Percentiles rank a stretch among this genome's conserved stretches.
These are phyloP conservation scores for Leptoteleia sp. DNA, from an alignment of 1,140 invertebrate species.

Conservation along the genomic window DNA sequence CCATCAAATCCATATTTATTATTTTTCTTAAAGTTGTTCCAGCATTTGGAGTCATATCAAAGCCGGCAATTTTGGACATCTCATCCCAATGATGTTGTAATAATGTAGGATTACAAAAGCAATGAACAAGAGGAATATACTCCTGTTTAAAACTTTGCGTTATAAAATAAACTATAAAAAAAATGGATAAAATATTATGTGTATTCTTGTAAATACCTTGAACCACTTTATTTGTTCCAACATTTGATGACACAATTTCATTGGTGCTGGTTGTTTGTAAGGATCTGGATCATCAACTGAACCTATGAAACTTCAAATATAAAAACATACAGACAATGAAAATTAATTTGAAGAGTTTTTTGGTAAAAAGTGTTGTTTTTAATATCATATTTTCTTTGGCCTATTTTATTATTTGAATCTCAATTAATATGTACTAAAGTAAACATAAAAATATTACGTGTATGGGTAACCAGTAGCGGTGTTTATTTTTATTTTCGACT, in stretches of 20 bases:
- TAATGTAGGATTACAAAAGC: slow-evolving; percentile 93
- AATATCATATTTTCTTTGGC: no score
- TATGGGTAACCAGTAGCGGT: slow-evolving; percentile 85
- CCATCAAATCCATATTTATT: slow-evolving; percentile 87
- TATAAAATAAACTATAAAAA: no score
- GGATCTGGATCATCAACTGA: slow-evolving; percentile 89
- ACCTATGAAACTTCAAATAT: slow-evolving; percentile 79
- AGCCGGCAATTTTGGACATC: slow-evolving; percentile 91
- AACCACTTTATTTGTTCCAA: slow-evolving; percentile 90
- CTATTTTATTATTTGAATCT: no score
- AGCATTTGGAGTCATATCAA: slow-evolving; percentile 92
- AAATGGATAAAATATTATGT: not conserved
- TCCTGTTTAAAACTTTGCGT: slow-evolving; percentile 78
- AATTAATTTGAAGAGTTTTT: no score
- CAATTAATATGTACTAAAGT: slow-evolving; percentile 10
- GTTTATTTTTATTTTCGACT: slow-evolving; percentile 89
- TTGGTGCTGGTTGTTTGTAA: slow-evolving; percentile 87
- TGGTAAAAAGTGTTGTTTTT: no score
- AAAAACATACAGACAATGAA: no score
- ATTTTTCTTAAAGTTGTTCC: slow-evolving; percentile 92
- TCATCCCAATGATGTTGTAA: slow-evolving; percentile 94
- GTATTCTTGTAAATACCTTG: no score
- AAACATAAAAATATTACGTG: slow-evolving; percentile 69
- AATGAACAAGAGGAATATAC: slow-evolving; percentile 89
- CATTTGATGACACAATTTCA: slow-evolving; percentile 87